phyloP scores from a whole-genome alignment of 2,888 invertebrate species.

The Pimpla rufipes region DNA sequence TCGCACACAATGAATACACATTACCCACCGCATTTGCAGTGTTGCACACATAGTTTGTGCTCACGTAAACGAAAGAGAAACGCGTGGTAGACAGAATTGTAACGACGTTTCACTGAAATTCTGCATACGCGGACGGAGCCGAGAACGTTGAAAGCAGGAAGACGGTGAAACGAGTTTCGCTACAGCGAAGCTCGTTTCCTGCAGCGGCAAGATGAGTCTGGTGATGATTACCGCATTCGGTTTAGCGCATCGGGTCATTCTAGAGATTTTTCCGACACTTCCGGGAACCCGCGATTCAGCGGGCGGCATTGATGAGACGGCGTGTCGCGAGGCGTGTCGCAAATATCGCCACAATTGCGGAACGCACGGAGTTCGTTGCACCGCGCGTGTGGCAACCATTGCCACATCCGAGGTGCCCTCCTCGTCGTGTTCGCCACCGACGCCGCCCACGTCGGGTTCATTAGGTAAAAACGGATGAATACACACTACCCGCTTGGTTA shows the following conservation, averaged over 20 bases:
- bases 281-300: too few relatives aligned
- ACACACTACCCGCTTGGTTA: background rate
- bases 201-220: too few relatives aligned
- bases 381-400: background rate
- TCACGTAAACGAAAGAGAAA: background rate
- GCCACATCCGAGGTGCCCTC: too few relatives aligned
- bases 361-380: too few relatives aligned
- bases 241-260: too few relatives aligned
- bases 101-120: slow-evolving; percentile 12
- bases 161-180: slow-evolving; percentile 18
- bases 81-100: background rate
- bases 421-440: background rate
- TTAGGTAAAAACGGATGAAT: slow-evolving; percentile 15
- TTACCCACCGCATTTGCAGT: background rate
- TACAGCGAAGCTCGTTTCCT: too few relatives aligned
- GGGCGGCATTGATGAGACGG: too few relatives aligned
- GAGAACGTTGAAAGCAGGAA: background rate
- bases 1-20: background rate
- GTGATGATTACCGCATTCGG: too few relatives aligned
- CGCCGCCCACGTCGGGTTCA: background rate
- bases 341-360: too few relatives aligned
- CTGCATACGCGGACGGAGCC: background rate
- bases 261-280: too few relatives aligned
- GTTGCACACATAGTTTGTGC: background rate
- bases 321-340: too few relatives aligned